Base-by-base conservation (phyloP, 2,113 vertebrate species). In the Epinephelus cyanopodus region DNA sequence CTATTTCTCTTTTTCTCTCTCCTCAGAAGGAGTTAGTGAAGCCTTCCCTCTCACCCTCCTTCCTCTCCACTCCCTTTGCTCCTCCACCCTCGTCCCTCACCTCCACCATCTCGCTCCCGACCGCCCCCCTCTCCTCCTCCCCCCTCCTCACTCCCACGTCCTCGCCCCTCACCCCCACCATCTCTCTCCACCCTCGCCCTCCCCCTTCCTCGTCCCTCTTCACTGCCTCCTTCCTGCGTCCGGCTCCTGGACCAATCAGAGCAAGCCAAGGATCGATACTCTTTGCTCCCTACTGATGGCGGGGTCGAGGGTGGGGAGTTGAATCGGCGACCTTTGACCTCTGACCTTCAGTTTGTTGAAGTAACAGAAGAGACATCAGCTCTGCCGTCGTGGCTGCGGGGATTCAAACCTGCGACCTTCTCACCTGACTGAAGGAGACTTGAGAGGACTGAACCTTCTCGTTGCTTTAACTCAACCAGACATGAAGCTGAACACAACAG, bases 11-110 rank as follows among this genome's bases (percentile, higher is more conserved):
- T 74, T 5, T 13, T 25, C 23, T 48, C 56, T 21, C 50, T 84
- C 95, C 96, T 93, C 96, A 96, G 93, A 97, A 97, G 90, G 97
- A 99, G 82, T 85, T 97, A 93, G 96, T 96, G 79, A 99, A 98
- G 93, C 96, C 97, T 0, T 88, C 85, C 23, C 71, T 98, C 94
- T 93, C 97, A 37, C 96, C 97, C 0, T 94, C 97, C 76, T 98
- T 98, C 91, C 95, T 98, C 77, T 94, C 97, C 3, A 92, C 95
- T 42, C 96, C 98, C 5, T 96, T 47, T 92, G 93, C 82, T 95
- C 96, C 10, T 97, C 96, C 92, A 82, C 94, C 96, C 74, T 95
- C 97, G 1, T 97, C 97, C 82, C 96, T 99, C 75, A 94, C 97
- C 2, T 94, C 95, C 25, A 21, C 89, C 57, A 58, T 90, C 53